Base-by-base conservation (phyloP, 2,113 vertebrate species). In the Coturnix japonica region DNA sequence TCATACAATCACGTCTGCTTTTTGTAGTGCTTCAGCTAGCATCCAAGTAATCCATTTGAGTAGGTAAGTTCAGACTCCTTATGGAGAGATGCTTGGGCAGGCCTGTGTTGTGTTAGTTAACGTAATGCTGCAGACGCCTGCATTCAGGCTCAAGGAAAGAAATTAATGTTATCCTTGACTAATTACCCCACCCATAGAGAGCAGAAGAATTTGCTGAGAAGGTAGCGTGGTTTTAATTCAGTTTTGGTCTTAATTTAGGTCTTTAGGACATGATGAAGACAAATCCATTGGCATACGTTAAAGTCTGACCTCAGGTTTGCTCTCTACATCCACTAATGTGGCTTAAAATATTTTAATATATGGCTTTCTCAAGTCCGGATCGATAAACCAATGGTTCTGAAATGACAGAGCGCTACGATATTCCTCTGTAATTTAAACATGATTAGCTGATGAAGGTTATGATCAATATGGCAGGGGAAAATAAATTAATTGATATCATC, bases 361-460 rank as follows among this genome's bases (percentile, higher is more conserved):
- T 84, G 64, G 92, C 95, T 96, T 96, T 89, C 69, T 81, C 89
- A 81, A 84, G 85, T 91, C 63, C 41, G 63, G 94, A 97, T 98
- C 97, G 57, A 98, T 98, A 97, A 73, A 79, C 96, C 96, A 86
- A 87, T 97, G 96, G 96, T 76, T 96, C 90, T 91, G 96, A 96
- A 94, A 98, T 98, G 98, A 98, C 95, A 19, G 95, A 98, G 97
- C 95, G 89, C 92, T 80, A 43, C 73, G 77, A 96, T 96, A 96
- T 97, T 97, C 97, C 96, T 97, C 97, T 95, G 97, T 97, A 96
- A 97, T 97, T 97, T 97, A 96, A 96, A 95, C 83, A 71, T 97
- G 97, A 98, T 98, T 98, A 98, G 97, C 97, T 97, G 97, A 96
- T 97, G 97, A 96, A 96, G 95, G 93, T 96, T 97, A 95, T 97